Base-by-base conservation (phyloP, 2,113 vertebrate genomes). In the Neolamprologus tretocephalus region DNA sequence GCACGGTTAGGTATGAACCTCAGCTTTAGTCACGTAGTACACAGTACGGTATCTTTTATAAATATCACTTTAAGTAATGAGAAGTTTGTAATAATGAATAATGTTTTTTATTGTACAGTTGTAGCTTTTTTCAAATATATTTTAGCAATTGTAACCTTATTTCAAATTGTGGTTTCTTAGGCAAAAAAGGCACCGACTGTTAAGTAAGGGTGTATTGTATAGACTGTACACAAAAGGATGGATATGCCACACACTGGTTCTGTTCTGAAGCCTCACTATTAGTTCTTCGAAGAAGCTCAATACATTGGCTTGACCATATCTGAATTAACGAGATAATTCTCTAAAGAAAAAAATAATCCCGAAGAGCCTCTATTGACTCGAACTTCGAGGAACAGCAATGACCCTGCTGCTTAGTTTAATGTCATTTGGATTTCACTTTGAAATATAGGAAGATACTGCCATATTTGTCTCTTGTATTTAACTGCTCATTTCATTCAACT, bases 21-120 rank as follows among this genome's bases (percentile, higher is more conserved):
- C n/a, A 16, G n/a, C 35, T 71, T 71, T 42, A 42, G 66, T 71
- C n/a, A 71, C 12, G 63, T 68, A 71, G 66, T 42, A 71, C 66
- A 71, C 35, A 42, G n/a, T 21, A 23, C n/a, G 23, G 5, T 40
- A 42, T 71, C n/a, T 2, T 71, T 68, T 40, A 68, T 66, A 9
- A 71, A 47, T 28, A 26, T 75, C 21, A 47, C 23, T 26, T 73
- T 0, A 45, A 26, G 11, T 9, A 73, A 73, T 45, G 13, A 73
- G 23, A 73, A 17, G 14, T 11, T 45, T 47, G 21, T 75, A 75
- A 45, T 28, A 28, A n/a, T n/a, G n/a, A n/a, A n/a, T n/a, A n/a
- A n/a, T n/a, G 37, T 23, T 42, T 14, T 42, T 42, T 42, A 71
- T 14, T 42, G 12, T 2, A 14, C n/a, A 42, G 63, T 40, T 68